These are phyloP conservation scores for Styela plicata DNA, from an alignment of 23 tunicate species.

Conservation along the genomic window DNA sequence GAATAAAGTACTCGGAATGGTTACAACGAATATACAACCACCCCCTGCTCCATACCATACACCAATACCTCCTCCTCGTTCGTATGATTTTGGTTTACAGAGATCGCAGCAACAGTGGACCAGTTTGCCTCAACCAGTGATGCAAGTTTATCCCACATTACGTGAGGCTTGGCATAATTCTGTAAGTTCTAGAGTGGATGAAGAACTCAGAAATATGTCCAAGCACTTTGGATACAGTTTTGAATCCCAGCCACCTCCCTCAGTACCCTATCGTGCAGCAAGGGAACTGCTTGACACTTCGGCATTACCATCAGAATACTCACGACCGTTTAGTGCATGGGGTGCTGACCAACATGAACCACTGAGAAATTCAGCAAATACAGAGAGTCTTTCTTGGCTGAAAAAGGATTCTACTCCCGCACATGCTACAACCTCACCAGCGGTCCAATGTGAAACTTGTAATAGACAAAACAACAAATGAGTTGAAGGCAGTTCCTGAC, in stretches of 20 bases:
- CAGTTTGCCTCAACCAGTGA: background rate
- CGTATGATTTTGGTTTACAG: background rate
- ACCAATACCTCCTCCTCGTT: constrained; percentile 9
- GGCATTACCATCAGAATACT: background rate
- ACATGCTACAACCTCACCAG: constrained; percentile 25
- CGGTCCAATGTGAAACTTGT: constrained; percentile 43
- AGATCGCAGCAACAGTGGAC: constrained; percentile 1
- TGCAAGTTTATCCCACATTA: background rate
- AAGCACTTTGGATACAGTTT: constrained; percentile 26
- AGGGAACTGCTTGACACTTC: constrained; percentile 9
- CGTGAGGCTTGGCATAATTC: constrained; percentile 29
- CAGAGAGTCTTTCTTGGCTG: background rate
- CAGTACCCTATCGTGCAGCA: constrained; percentile 13
- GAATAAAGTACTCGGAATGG: constrained; percentile 54
- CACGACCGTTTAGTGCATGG: constrained; percentile 23
- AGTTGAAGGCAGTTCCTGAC: constrained; percentile 49
- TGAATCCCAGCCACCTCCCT: background rate
- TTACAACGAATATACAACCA: constrained; percentile 21
- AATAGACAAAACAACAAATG: constrained; percentile 56
- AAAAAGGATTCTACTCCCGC: background rate
- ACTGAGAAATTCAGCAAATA: background rate
- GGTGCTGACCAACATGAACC: background rate
- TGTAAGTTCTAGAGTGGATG: constrained; percentile 18
- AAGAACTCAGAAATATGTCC: constrained; percentile 20
- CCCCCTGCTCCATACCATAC: background rate